Evolutionary conservation across 2,113 vertebrate genomes (phyloP).

Genomic region (Erythrocercus mccallii): DNA sequence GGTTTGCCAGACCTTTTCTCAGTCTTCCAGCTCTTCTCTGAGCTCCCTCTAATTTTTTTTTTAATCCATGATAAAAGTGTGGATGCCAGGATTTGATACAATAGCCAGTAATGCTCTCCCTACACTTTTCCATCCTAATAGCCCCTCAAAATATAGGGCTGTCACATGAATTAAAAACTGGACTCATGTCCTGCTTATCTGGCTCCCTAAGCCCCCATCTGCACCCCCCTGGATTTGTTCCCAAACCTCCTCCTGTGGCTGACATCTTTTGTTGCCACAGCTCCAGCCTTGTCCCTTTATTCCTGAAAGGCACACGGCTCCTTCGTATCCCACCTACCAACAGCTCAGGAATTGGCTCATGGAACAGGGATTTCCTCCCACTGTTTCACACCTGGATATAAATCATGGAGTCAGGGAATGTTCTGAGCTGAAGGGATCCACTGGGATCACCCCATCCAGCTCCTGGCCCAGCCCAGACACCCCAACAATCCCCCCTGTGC

Average conservation of each 20-base stretch:
- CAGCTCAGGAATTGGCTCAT: background rate
- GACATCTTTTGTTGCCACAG: background rate
- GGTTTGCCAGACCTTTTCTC: conserved; percentile 23
- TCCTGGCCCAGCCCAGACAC: accelerated
- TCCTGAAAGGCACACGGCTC: background rate
- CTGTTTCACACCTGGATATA: background rate
- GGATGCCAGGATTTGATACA: conserved; percentile 7
- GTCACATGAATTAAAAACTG: background rate
- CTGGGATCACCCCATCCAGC: accelerated
- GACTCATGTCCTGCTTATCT: background rate
- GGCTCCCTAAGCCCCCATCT: background rate
- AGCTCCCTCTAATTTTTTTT: conserved; percentile 31
- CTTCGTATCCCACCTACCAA: background rate
- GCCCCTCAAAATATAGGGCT: background rate
- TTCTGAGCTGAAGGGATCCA: background rate
- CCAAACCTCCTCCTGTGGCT: background rate
- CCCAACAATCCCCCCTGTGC: background rate
- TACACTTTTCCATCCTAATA: background rate
- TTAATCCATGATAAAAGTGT: conserved; percentile 41
- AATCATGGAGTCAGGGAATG: background rate
- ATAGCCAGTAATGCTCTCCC: background rate
- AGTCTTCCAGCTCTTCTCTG: conserved; percentile 36
- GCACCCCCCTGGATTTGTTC: background rate
- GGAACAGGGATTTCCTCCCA: background rate
- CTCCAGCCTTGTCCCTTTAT: too few relatives aligned